phyloP scores from a whole-genome alignment of 2,797 vertebrate species.

The Enteromius fasciolatus region DNA sequence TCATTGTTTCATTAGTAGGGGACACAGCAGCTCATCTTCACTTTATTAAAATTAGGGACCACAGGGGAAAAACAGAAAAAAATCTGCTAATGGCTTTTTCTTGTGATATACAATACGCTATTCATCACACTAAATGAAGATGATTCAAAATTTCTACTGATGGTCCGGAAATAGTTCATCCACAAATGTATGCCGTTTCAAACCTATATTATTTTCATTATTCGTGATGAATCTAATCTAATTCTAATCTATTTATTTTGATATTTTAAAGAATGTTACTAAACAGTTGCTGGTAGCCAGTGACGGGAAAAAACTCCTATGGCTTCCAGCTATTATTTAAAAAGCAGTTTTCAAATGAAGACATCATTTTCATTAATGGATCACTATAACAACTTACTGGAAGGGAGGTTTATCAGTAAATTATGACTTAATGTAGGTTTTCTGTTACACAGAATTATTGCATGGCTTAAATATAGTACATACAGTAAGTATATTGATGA shows the following conservation, averaged over 20 bases:
- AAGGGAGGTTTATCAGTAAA: neutral
- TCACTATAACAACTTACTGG: neutral
- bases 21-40: neutral
- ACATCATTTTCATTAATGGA: neutral
- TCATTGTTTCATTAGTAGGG: conserved; percentile 9
- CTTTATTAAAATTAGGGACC: neutral
- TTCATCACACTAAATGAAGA: conserved; percentile 4
- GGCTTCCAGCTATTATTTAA: neutral
- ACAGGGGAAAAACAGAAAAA: neutral
- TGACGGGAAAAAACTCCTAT: neutral
- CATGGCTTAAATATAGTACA: neutral
- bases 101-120: neutral
- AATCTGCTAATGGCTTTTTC: neutral
- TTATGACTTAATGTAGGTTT: neutral
- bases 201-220: neutral
- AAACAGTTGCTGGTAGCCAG: neutral
- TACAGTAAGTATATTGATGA: neutral
- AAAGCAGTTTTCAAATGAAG: neutral
- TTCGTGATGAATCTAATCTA: neutral
- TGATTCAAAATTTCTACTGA: neutral
- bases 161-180: neutral
- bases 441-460: neutral
- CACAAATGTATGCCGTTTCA: neutral
- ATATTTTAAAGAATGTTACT: neutral
- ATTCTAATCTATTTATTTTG: neutral